These are phyloP conservation scores for Gadus chalcogrammus DNA, from an alignment of 2,113 vertebrate genomes.

Conservation along the genomic window DNA sequence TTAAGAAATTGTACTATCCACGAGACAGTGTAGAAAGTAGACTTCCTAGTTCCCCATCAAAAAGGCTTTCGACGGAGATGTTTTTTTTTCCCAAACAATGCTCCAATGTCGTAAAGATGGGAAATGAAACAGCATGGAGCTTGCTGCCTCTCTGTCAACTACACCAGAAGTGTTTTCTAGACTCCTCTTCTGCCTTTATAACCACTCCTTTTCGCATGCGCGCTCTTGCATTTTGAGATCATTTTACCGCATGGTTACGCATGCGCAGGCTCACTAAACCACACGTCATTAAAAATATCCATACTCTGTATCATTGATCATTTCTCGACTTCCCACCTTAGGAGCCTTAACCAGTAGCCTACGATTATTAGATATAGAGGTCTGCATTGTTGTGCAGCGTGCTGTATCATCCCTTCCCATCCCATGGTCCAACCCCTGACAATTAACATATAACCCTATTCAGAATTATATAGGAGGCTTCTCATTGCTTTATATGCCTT, in stretches of 20 bases:
- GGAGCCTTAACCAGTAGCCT: too few species aligned
- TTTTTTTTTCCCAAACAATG: conserved; percentile 26
- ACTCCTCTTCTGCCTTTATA: conserved; percentile 43
- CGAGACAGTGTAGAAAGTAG: background rate
- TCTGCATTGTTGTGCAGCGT: too few species aligned
- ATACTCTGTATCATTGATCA: too few species aligned
- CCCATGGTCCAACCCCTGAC: too few species aligned
- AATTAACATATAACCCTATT: too few species aligned
- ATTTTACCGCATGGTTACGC: conserved; percentile 67
- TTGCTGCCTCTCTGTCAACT: conserved; percentile 16
- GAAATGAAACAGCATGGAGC: conserved; percentile 13
- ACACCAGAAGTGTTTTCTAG: conserved; percentile 46
- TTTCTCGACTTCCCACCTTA: too few species aligned
- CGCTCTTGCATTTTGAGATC: conserved; percentile 2
- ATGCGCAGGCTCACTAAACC: conserved; percentile 41
- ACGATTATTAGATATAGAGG: too few species aligned
- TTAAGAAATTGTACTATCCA: conserved; percentile 56
- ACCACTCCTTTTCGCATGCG: conserved; percentile 42
- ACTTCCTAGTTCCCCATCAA: background rate
- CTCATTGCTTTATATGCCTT: background rate
- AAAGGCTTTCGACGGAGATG: conserved; percentile 10
- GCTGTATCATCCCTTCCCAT: too few species aligned
- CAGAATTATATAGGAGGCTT: background rate
- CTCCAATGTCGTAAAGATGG: conserved; percentile 16
- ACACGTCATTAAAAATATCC: too few species aligned